Evolutionary conservation across 2,797 vertebrate species (phyloP), one percentile per base, ranked within the genome.

Genomic region (Hypotaenidia okinawae): DNA sequence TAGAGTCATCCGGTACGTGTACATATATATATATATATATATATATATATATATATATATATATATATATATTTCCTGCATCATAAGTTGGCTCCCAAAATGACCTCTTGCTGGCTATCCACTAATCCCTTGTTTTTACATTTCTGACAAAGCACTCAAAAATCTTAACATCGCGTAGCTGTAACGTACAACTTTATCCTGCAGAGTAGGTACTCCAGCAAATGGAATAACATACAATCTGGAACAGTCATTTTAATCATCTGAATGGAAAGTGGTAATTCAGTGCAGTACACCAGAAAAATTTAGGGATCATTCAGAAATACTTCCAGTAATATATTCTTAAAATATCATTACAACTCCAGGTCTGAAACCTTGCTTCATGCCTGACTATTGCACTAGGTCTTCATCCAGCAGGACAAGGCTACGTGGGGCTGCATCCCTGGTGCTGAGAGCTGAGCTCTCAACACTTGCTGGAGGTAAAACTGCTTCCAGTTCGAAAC

Each of bases 201-300:
- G 78, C 43, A 64, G 77, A 82, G 81, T 27, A 70, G 5, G 3
- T 41, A 39, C 74, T 91, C 92, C 70, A 96, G 72, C 57, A 89
- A 96, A 87, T 35, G 92, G 83, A 91, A 91, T 59, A 91, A 93
- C 88, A 78, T 54, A 54, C 90, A 69, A 24, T 87, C 88, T 95
- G 95, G 45, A 79, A 74, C 81, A 87, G 78, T 78, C 68, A 92
- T 93, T 94, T 93, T 89, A 90, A 95, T 93, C 95, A 89, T 87
- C 83, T 75, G 92, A 89, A 96, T 94, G 95, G 90, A 94, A 95
- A 87, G 91, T 1, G 70, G 41, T 67, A 61, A 85, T 30, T 84
- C 90, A 62, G 78, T 5, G 12, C 75, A 80, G 58, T 43, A 68
- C 64, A 91, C 13, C 30, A 88, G 70, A 84, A 63, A 79, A 86